phyloP scores from a whole-genome alignment of 2,113 vertebrate genomes.

The Cephalopterus ornatus region DNA sequence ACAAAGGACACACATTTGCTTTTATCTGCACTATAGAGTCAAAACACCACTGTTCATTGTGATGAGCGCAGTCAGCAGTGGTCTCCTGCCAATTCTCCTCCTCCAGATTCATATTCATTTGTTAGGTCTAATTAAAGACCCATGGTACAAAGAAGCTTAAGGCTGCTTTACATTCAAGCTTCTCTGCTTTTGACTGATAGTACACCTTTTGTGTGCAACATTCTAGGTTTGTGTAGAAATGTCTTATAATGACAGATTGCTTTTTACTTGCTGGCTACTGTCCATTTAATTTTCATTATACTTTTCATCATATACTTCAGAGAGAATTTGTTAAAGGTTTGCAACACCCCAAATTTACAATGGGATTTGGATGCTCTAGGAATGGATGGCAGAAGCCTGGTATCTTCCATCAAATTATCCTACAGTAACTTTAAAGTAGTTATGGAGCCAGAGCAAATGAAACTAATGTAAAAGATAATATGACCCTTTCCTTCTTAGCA shows the following conservation, averaged over 20 bases:
- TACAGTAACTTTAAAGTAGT: background rate
- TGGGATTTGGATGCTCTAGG: background rate
- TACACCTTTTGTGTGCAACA: slow-evolving; percentile 29
- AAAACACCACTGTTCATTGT: background rate
- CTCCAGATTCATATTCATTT: slow-evolving; percentile 37
- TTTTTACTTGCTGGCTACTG: slow-evolving; percentile 22
- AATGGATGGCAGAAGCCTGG: background rate
- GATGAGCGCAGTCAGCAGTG: background rate
- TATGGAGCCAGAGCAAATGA: background rate
- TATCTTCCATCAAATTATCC: background rate
- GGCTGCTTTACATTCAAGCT: background rate
- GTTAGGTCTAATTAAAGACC: slow-evolving; percentile 57
- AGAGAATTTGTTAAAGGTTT: background rate
- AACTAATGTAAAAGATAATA: background rate
- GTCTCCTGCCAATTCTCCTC: slow-evolving; percentile 38
- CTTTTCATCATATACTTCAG: background rate
- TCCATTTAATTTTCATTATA: background rate
- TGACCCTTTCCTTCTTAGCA: background rate
- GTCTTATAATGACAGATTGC: background rate
- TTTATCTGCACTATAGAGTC: background rate
- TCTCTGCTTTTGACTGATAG: slow-evolving; percentile 40
- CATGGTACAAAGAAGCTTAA: background rate
- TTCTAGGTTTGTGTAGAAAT: slow-evolving; percentile 8
- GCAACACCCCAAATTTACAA: background rate
- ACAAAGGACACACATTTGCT: slow-evolving; percentile 44